Conservation (phyloP, 2,113 vertebrate genomes). For the Tympanuchus pallidicinctus region DNA sequence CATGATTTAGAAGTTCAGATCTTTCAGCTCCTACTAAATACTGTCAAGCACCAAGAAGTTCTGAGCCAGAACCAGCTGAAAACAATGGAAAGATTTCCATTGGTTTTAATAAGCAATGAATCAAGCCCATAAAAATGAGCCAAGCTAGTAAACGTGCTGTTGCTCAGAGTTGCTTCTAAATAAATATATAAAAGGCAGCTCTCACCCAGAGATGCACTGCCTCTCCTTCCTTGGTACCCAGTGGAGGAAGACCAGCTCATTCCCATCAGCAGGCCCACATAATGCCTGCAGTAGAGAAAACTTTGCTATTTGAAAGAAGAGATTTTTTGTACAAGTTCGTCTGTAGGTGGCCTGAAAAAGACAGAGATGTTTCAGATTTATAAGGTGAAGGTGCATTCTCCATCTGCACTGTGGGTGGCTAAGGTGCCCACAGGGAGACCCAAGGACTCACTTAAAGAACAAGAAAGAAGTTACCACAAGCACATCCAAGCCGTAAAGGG, state of each 20-base stretch:
- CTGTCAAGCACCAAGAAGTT: slow-evolving; percentile 28
- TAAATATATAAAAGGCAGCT: slow-evolving; percentile 22
- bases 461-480: neutral
- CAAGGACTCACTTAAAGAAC: accelerated
- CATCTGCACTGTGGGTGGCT: neutral
- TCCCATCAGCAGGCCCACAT: neutral
- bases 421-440: neutral
- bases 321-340: neutral
- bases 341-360: neutral
- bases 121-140: slow-evolving; percentile 47
- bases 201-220: accelerated
- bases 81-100: slow-evolving; percentile 62
- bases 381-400: neutral
- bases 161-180: slow-evolving; percentile 27
- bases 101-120: slow-evolving; percentile 53
- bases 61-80: slow-evolving; percentile 58
- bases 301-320: neutral
- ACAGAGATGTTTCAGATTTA: neutral
- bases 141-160: neutral
- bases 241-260: neutral
- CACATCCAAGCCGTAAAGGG: neutral
- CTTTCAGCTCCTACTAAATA: slow-evolving; percentile 67
- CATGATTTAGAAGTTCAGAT: slow-evolving; percentile 60
- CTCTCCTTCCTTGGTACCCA: neutral
- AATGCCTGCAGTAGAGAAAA: neutral